These are phyloP conservation scores for Hemitrygon akajei DNA, from an alignment of 2,797 vertebrate species.

Conservation along the genomic window DNA sequence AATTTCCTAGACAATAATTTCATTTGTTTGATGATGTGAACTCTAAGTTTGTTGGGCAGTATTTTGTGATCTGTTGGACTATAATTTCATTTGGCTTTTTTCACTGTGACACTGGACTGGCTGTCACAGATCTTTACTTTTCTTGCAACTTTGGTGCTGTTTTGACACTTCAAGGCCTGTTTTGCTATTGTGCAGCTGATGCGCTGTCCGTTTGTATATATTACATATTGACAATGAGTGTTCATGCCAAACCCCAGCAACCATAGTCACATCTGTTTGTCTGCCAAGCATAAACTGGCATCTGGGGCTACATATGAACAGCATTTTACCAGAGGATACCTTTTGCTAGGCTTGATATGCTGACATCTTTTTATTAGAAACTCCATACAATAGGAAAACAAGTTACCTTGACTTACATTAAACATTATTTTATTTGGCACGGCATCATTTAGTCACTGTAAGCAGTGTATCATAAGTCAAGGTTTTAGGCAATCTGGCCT, in stretches of 20 bases:
- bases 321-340: slow-evolving; percentile 62
- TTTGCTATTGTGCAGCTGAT: slow-evolving; percentile 79
- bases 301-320: slow-evolving; percentile 56
- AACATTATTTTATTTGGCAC: slow-evolving; percentile 66
- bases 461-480: slow-evolving; percentile 60
- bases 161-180: slow-evolving; percentile 58
- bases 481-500: slow-evolving; percentile 63
- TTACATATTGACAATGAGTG: slow-evolving; percentile 87
- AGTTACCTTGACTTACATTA: slow-evolving; percentile 61
- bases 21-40: not conserved
- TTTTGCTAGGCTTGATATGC: slow-evolving; percentile 62
- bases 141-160: slow-evolving; percentile 44
- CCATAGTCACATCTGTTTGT: slow-evolving; percentile 96
- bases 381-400: slow-evolving; percentile 53
- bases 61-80: not conserved
- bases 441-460: slow-evolving; percentile 58
- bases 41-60: not conserved
- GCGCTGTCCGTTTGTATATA: slow-evolving; percentile 87
- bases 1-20: not conserved
- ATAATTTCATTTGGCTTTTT: slow-evolving; percentile 6
- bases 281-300: slow-evolving; percentile 60
- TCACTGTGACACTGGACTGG: slow-evolving; percentile 47
- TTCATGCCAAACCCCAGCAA: slow-evolving; percentile 97
- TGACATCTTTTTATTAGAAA: slow-evolving; percentile 60
- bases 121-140: slow-evolving; percentile 54